Conservation (phyloP, 2,797 vertebrate genomes). For the Tragopan temminckii region DNA sequence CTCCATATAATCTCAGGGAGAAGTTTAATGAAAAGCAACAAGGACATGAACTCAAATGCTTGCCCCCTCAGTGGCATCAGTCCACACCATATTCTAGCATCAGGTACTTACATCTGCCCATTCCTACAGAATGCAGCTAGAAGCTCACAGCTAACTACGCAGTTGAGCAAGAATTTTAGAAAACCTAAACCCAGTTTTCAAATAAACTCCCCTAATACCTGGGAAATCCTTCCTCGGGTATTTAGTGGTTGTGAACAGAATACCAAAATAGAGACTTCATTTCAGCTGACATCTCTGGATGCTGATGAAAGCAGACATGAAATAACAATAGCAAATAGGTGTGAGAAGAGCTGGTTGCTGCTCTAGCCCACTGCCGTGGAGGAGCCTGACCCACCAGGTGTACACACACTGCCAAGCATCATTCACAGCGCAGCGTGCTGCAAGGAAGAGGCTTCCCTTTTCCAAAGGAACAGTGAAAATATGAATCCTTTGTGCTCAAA, state of each 20-base stretch:
- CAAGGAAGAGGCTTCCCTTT: neutral
- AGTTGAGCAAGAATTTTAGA: neutral
- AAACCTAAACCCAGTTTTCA: neutral
- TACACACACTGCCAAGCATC: fast-evolving
- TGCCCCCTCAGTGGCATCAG: neutral
- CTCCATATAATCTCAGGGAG: neutral
- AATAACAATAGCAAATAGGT: neutral
- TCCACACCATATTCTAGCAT: neutral
- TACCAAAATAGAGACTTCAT: neutral
- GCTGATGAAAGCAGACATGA: neutral
- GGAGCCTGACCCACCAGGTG: neutral
- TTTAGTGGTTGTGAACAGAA: neutral
- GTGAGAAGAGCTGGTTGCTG: neutral
- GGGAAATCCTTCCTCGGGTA: neutral
- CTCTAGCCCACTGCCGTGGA: neutral
- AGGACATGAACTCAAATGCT: too few species aligned
- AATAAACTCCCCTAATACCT: neutral
- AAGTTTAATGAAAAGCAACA: neutral
- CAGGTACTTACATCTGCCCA: neutral
- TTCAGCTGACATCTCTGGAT: neutral
- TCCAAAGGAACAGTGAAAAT: neutral
- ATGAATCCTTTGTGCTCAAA: neutral
- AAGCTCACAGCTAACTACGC: neutral
- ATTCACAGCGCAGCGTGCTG: neutral
- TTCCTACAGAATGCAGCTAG: neutral